Conservation (phyloP, 2,113 vertebrate species). For the Loxodonta africana region DNA sequence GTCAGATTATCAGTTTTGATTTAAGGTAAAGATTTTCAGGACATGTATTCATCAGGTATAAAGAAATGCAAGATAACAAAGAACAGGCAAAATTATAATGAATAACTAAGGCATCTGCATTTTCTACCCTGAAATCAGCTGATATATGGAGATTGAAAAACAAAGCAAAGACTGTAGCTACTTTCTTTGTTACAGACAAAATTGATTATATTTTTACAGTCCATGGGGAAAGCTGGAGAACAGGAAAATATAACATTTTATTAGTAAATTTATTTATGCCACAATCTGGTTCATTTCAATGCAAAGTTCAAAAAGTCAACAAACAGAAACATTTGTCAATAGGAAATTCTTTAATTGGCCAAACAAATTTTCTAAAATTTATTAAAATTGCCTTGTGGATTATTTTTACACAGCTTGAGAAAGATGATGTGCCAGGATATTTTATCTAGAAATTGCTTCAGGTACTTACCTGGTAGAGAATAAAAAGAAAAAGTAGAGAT, state of each 20-base stretch:
- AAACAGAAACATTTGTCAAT: not conserved
- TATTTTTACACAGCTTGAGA: not conserved
- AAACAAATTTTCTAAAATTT: not conserved
- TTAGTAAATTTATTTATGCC: not conserved
- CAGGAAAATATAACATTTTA: not conserved
- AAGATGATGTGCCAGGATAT: not conserved
- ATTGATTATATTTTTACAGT: not conserved
- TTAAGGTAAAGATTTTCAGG: not conserved
- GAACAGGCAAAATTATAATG: slow-evolving; percentile 30
- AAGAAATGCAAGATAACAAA: slow-evolving; percentile 14
- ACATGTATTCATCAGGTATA: not conserved
- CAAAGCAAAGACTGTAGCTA: not conserved
- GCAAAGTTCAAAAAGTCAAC: slow-evolving; percentile 24
- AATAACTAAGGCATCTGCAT: not conserved
- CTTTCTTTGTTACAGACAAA: not conserved
- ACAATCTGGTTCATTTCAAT: not conserved
- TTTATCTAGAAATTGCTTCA: not conserved
- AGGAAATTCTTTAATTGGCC: slow-evolving; percentile 5
- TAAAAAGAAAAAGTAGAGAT: not conserved
- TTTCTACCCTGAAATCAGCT: not conserved
- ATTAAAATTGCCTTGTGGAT: not conserved
- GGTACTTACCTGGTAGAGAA: not conserved
- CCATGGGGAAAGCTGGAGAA: not conserved
- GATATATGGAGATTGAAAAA: not conserved
- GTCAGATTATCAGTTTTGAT: not conserved